These are phyloP conservation scores for Pongo pygmaeus DNA, from an alignment of 2,113 vertebrate genomes.

Conservation along the genomic window DNA sequence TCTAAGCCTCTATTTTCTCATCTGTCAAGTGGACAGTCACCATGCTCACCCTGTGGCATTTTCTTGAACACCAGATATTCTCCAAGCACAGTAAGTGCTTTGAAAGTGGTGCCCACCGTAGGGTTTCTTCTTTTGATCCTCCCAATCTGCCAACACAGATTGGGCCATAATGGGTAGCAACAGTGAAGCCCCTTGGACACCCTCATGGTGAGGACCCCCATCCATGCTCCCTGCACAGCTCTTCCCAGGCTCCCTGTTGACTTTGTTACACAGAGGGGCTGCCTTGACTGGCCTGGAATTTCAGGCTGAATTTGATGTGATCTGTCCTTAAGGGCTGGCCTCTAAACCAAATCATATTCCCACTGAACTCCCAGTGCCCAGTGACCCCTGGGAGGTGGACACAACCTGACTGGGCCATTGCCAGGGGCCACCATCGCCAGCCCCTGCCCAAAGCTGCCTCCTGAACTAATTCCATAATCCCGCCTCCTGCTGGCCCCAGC, in stretches of 20 bases:
- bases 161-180: neutral
- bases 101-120: neutral
- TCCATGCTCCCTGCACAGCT: neutral
- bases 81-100: neutral
- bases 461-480: slow-evolving; percentile 77
- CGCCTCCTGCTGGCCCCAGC: slow-evolving; percentile 25
- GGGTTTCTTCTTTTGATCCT: neutral
- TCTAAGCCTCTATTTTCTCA: neutral
- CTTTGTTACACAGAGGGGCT: neutral
- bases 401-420: neutral
- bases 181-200: neutral
- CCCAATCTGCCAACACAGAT: fast-evolving
- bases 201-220: neutral
- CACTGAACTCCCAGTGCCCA: neutral
- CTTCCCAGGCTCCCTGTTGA: neutral
- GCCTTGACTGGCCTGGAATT: slow-evolving; percentile 64
- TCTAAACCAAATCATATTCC: slow-evolving; percentile 77
- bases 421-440: slow-evolving; percentile 41
- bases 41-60: fast-evolving
- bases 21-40: neutral
- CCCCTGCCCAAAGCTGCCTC: slow-evolving; percentile 7
- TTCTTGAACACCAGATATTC: neutral
- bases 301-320: slow-evolving; percentile 76
- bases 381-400: neutral
- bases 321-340: slow-evolving; percentile 33